Percentiles rank a stretch among this genome's conserved stretches.
These are phyloP conservation scores for Odiellus spinosus DNA, from an alignment of 2,888 invertebrate genomes.

Conservation along the genomic window DNA sequence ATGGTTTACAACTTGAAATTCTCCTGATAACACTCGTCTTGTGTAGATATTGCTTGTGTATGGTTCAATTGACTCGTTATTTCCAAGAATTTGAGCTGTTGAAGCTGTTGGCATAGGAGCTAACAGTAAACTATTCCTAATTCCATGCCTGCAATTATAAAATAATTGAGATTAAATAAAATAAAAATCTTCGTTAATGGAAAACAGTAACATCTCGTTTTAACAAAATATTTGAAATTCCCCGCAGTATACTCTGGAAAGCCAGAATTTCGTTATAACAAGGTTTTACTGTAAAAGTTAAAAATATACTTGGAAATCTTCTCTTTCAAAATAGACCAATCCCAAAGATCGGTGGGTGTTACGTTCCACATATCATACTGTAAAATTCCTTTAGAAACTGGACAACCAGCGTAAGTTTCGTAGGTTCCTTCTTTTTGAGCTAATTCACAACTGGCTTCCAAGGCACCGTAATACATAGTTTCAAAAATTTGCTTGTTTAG, in stretches of 20 bases:
- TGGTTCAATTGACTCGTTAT: slow-evolving; percentile 95
- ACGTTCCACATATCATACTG: slow-evolving; percentile 98
- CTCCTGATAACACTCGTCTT: slow-evolving; percentile 81
- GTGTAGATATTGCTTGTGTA: slow-evolving; percentile 96
- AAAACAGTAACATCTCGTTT: too few relatives aligned
- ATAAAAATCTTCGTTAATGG: too few relatives aligned
- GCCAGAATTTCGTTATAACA: too few relatives aligned
- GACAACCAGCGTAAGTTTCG: slow-evolving; percentile 77
- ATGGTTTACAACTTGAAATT: slow-evolving; percentile 86
- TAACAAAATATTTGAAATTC: too few relatives aligned
- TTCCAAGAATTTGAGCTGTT: slow-evolving; percentile 96
- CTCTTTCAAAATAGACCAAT: slow-evolving; percentile 67
- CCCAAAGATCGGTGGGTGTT: slow-evolving; percentile 66
- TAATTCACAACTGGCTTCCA: slow-evolving; percentile 88
- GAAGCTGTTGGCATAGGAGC: slow-evolving; percentile 99
- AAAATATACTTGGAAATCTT: slow-evolving; percentile 59
- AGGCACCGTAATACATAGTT: slow-evolving; percentile 89
- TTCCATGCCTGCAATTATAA: slow-evolving; percentile 43
- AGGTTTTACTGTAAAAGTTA: too few relatives aligned
- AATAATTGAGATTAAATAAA: too few relatives aligned
- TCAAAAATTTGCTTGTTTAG: slow-evolving; percentile 94
- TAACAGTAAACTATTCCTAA: slow-evolving; percentile 78
- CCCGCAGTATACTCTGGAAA: too few relatives aligned
- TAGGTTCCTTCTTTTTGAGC: slow-evolving; percentile 71
- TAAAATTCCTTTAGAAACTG: slow-evolving; percentile 83